Percentiles rank a stretch among this genome's conserved stretches.
Conservation (phyloP, 2,113 vertebrate genomes). For the Sminthopsis crassicaudata region DNA sequence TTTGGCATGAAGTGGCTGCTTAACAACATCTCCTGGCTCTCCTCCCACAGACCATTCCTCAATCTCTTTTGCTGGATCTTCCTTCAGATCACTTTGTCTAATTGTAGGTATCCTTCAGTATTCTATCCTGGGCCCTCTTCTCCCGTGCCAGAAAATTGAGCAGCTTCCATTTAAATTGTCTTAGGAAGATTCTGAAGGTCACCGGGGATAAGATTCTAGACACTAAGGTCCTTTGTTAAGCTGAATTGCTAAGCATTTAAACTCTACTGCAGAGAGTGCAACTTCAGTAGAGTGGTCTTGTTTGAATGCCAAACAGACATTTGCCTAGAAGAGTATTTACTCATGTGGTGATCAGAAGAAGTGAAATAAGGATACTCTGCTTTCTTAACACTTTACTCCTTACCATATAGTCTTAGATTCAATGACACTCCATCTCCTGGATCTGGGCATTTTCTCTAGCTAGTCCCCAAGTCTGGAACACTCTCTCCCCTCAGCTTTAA, state of each 20-base stretch:
- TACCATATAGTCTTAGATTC: not conserved
- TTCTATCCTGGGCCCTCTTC: not conserved
- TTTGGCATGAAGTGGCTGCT: not conserved
- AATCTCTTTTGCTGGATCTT: not conserved
- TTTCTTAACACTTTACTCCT: not conserved
- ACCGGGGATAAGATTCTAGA: no score
- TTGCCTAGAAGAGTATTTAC: not conserved
- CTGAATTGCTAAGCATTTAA: not conserved
- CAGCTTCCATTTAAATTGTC: not conserved
- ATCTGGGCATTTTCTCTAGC: no score
- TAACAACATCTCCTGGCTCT: not conserved
- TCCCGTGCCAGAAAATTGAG: not conserved
- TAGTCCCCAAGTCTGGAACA: no score
- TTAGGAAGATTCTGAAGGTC: not conserved
- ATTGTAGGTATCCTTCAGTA: not conserved
- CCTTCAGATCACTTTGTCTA: not conserved
- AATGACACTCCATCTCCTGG: not conserved
- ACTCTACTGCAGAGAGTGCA: not conserved
- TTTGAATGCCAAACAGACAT: not conserved
- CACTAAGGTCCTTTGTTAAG: not conserved
- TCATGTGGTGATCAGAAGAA: not conserved
- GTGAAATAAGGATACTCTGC: not conserved
- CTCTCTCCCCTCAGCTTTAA: no score
- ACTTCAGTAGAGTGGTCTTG: not conserved
- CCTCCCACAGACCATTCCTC: not conserved